Percentiles rank a stretch among this genome's conserved stretches.
Conservation (phyloP, 2,888 invertebrate species). For the Corythucha ciliata region DNA sequence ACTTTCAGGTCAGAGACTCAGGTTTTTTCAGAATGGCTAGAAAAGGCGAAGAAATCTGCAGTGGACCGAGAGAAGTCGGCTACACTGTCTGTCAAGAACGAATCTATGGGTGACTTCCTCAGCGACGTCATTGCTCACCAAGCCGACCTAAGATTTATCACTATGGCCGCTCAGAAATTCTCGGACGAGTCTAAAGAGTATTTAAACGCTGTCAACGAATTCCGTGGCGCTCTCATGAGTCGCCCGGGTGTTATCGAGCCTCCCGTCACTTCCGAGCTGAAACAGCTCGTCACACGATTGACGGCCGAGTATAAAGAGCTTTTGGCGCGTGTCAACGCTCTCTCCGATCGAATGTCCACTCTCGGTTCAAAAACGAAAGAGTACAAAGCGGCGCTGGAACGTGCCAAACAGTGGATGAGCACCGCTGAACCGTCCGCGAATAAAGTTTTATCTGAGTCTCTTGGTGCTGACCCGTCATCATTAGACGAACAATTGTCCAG, state of each 20-base stretch:
- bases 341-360: constrained; percentile 71
- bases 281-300: constrained; percentile 42
- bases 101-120: constrained; percentile 78
- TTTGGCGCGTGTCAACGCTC: constrained; percentile 66
- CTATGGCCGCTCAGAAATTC: constrained; percentile 93
- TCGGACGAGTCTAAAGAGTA: constrained; percentile 80
- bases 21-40: constrained; percentile 76
- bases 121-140: constrained; percentile 92
- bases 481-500: constrained; percentile 78
- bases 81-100: constrained; percentile 51
- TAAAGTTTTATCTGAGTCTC: constrained; percentile 63
- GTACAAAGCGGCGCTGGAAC: constrained; percentile 73
- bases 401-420: constrained; percentile 67
- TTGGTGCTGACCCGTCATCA: constrained; percentile 76
- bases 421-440: constrained; percentile 54
- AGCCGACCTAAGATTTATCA: constrained; percentile 87
- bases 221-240: constrained; percentile 18
- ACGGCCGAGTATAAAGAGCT: constrained; percentile 73
- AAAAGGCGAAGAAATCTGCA: constrained; percentile 63
- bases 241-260: constrained; percentile 19
- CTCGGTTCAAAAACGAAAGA: constrained; percentile 68
- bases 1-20: constrained; percentile 59
- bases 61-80: constrained; percentile 79
- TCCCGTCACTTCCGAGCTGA: constrained; percentile 13
- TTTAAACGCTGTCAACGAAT: constrained; percentile 25